Evolutionary conservation across 92 coral and sea anemone genomes (phyloP).

Genomic region (Chrysogorgia sp.): DNA sequence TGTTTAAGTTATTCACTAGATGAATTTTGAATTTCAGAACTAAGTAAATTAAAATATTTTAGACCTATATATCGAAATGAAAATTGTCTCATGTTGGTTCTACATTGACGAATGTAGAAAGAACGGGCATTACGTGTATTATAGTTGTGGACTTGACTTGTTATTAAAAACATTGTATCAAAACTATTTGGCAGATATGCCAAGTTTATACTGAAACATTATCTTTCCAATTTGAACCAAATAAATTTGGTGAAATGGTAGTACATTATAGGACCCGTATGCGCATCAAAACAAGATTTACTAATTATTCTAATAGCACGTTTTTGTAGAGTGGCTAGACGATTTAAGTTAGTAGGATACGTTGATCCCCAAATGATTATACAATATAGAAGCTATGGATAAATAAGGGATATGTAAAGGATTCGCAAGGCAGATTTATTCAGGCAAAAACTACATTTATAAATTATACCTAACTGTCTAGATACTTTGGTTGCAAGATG

Average conservation of each 20-base stretch:
- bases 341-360: background rate
- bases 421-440: background rate
- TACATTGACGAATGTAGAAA: constrained; percentile 4
- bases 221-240: constrained; percentile 4
- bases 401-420: background rate
- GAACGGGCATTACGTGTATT: constrained; percentile 19
- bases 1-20: too few relatives aligned
- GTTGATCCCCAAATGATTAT: constrained; percentile 8
- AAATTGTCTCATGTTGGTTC: background rate
- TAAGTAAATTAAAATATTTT: too few relatives aligned
- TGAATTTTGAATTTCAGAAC: too few relatives aligned
- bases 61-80: too few relatives aligned
- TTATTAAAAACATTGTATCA: constrained; percentile 25
- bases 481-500: constrained; percentile 26
- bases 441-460: constrained; percentile 13
- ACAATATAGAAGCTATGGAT: background rate
- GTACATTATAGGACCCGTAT: background rate
- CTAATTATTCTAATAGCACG: constrained; percentile 6
- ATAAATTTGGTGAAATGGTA: background rate
- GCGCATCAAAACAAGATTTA: background rate
- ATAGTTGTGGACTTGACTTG: constrained; percentile 28
- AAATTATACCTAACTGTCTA: constrained; percentile 25
- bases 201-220: constrained; percentile 18
- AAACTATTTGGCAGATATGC: constrained; percentile 7
- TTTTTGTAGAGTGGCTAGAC: background rate